Evolutionary conservation across 1,140 invertebrate genomes (phyloP), one percentile per base, ranked within the genome.

Genomic region (Leptopilina boulardi): DNA sequence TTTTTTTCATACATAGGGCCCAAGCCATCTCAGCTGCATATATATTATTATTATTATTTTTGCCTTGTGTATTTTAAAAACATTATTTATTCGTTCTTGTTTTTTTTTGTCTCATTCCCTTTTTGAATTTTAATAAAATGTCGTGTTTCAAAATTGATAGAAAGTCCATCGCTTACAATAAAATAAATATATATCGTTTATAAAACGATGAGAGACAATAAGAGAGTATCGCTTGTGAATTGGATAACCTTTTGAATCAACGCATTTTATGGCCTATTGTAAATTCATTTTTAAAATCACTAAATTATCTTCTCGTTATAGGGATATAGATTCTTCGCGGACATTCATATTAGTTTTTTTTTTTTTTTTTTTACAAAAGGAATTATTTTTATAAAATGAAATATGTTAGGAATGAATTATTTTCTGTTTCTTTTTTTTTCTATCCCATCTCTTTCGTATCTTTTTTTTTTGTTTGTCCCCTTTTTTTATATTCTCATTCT

Each of bases 241-340:
- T 66, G 15, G 56, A 23, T 26, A 30, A 66, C 8, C 23, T 66
- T 66, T 66, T 38, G 21, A 66, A 66, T 66, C 11, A n/a, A 38
- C 34, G 3, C 6, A n/a, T 66, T 66, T 66, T 66, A 66, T 34
- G n/a, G 59, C 23, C 59, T 23, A 34, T 66, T 34, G 59, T 66
- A 66, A 30, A 66, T 66, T 51, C 47, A 51, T 51, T 18, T 51
- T 66, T 66, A 66, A 66, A n/a, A 30, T 66, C 59, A 30, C 23
- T 30, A 66, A 66, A n/a, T n/a, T 30, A 66, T 66, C 59, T 30
- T 34, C 15, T 66, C 11, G 23, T 66, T 66, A 66, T 23, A 13
- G 23, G 15, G 8, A 8, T 10, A n/a, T n/a, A n/a, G 6, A 30
- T 30, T 30, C 59, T 34, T 23, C 26, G 56, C 10, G 9, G 44